A percentile compares a stretch with the other conserved stretches of the same genome.
phyloP scores from a whole-genome alignment of 2,888 invertebrate genomes.

The Drosophila neonasuta region DNA sequence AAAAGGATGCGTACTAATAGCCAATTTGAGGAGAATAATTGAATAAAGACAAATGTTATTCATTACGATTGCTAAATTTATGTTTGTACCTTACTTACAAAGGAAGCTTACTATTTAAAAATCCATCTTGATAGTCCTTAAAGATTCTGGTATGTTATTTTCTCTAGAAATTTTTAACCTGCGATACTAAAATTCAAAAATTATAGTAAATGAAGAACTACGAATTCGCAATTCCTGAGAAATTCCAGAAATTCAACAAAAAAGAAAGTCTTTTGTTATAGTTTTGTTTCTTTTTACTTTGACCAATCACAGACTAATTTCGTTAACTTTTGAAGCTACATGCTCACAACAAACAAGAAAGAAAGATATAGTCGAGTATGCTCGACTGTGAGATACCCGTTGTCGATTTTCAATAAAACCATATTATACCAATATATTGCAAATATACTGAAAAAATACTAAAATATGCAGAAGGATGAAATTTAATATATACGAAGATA shows the following conservation, averaged over 20 bases:
- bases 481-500: no score
- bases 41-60: not conserved
- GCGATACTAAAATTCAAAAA: no score
- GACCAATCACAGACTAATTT: not conserved
- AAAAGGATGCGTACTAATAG: conserved; percentile 11
- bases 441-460: no score
- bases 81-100: not conserved
- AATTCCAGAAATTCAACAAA: no score
- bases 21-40: conserved; percentile 4
- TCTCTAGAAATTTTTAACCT: no score
- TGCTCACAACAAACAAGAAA: not conserved
- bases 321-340: not conserved
- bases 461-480: no score
- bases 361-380: not conserved
- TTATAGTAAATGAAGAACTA: no score
- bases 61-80: not conserved
- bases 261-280: not conserved
- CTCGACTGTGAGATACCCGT: no score
- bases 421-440: no score
- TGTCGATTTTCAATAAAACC: no score
- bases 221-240: no score
- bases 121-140: not conserved
- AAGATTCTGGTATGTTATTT: not conserved
- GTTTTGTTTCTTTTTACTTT: not conserved
- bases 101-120: not conserved